These are phyloP conservation scores for Melikaiella ostensackeni DNA, from an alignment of 2,888 invertebrate species.

Conservation along the genomic window DNA sequence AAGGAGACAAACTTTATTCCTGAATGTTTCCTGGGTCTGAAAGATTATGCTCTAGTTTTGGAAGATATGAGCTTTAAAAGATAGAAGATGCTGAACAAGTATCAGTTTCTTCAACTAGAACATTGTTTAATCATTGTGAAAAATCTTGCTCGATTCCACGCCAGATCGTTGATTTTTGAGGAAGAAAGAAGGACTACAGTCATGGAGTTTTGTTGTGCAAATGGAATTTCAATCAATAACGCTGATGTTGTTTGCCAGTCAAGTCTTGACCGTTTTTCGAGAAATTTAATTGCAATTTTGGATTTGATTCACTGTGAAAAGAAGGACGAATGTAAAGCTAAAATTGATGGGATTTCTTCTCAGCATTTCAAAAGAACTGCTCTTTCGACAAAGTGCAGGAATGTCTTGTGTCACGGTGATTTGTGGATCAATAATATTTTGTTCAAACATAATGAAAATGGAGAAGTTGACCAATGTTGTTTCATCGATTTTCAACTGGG, in stretches of 20 bases:
- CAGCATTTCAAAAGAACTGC: constrained; percentile 51
- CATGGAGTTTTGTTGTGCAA: background rate
- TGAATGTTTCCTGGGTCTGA: constrained; percentile 63
- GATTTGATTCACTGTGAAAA: background rate
- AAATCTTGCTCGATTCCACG: constrained; percentile 83
- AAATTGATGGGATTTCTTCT: background rate
- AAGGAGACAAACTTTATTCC: constrained; percentile 58
- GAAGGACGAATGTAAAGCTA: background rate
- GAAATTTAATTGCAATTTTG: background rate
- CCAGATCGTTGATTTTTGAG: constrained; percentile 79
- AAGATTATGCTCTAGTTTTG: constrained; percentile 71
- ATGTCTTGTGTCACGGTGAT: constrained; percentile 60
- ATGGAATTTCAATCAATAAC: background rate
- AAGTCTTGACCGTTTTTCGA: background rate
- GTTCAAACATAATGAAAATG: background rate
- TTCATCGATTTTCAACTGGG: constrained; percentile 13
- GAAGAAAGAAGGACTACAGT: constrained; percentile 57
- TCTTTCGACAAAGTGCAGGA: constrained; percentile 64
- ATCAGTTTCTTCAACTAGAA: constrained; percentile 80
- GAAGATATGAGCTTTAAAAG: constrained; percentile 82
- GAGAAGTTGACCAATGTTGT: background rate
- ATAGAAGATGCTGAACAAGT: constrained; percentile 83
- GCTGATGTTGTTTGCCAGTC: background rate
- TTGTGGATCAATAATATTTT: constrained; percentile 19
- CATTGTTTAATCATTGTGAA: constrained; percentile 81